phyloP scores from a whole-genome alignment of 2,888 invertebrate genomes.

The Ophion obscuratus region DNA sequence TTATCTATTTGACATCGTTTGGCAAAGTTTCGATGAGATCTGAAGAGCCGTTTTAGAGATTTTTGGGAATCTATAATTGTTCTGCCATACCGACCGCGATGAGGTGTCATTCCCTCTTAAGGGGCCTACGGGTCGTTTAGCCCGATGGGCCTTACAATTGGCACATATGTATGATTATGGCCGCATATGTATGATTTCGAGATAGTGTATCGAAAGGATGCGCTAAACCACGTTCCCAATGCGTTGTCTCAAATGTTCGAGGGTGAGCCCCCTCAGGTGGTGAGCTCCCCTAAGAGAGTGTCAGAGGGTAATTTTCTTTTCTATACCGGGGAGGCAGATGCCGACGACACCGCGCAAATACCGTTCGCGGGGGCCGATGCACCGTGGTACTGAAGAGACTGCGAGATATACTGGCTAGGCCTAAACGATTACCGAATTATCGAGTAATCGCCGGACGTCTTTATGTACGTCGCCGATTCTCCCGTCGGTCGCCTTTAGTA shows the following conservation, averaged over 20 bases:
- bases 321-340: background rate
- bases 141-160: conserved; percentile 35
- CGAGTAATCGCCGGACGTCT: background rate
- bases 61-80: no score
- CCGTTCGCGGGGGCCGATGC: no score
- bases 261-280: background rate
- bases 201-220: conserved; percentile 39
- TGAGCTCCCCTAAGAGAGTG: background rate
- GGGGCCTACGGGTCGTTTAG: conserved; percentile 40
- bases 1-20: no score
- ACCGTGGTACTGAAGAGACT: background rate
- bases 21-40: no score
- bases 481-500: background rate
- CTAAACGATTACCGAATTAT: background rate
- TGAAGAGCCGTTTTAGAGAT: no score
- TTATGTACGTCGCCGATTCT: background rate
- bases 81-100: no score
- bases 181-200: conserved; percentile 40
- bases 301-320: background rate
- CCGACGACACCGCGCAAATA: no score
- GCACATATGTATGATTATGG: no score
- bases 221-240: conserved; percentile 67
- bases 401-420: background rate
- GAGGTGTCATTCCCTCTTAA: no score
- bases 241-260: conserved; percentile 41